These are phyloP conservation scores for Cerastis leucographa DNA, from an alignment of 2,888 invertebrate species.

Conservation along the genomic window DNA sequence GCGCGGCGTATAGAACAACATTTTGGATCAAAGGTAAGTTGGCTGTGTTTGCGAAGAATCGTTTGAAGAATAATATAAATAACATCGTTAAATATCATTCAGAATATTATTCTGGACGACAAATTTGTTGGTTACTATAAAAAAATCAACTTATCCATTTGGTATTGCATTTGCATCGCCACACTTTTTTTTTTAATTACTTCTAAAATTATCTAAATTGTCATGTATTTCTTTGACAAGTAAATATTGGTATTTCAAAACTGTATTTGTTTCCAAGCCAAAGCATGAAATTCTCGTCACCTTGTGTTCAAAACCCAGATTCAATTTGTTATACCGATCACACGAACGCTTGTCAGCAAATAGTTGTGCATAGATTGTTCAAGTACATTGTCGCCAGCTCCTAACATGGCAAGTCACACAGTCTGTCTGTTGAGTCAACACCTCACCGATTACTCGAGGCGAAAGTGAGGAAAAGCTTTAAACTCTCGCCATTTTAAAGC, in stretches of 20 bases:
- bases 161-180: not conserved
- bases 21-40: no score
- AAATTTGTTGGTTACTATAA: no score
- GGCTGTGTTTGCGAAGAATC: no score
- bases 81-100: not conserved
- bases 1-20: no score
- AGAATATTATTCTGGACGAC: not conserved
- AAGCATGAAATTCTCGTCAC: not conserved
- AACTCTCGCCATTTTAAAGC: constrained; percentile 19
- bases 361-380: constrained; percentile 45
- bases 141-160: no score
- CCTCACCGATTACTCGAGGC: constrained; percentile 38
- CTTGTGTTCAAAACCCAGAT: constrained; percentile 32
- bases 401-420: constrained; percentile 23
- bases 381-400: constrained; percentile 21
- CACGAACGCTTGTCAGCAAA: constrained; percentile 44
- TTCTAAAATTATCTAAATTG: not conserved
- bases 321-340: constrained; percentile 44
- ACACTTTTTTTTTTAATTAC: not conserved
- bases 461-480: constrained; percentile 32
- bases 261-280: not conserved
- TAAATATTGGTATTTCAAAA: constrained; percentile 13
- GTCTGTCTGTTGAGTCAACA: constrained; percentile 42
- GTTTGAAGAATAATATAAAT: no score
- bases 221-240: not conserved